These are phyloP conservation scores for Thripadectes ignobilis DNA, from an alignment of 2,797 vertebrate genomes.

Conservation along the genomic window DNA sequence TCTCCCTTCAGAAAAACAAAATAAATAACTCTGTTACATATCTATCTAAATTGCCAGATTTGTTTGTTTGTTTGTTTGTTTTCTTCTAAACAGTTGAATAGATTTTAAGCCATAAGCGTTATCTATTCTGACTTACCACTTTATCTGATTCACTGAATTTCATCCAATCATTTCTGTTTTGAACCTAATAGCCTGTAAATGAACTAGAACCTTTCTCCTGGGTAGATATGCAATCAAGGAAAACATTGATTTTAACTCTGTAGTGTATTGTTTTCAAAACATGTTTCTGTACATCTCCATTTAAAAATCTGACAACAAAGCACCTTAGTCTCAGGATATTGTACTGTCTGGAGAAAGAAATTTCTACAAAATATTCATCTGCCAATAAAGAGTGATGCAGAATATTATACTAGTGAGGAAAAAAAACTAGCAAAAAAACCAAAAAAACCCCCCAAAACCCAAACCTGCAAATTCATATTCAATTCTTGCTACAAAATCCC, in stretches of 20 bases:
- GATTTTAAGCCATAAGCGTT: background rate
- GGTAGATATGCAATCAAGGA: slow-evolving; percentile 28
- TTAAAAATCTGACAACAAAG: background rate
- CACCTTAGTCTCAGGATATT: background rate
- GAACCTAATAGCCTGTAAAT: slow-evolving; percentile 10
- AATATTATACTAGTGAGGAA: background rate
- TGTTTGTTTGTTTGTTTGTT: background rate
- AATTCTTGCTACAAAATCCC: background rate
- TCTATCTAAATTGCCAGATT: background rate
- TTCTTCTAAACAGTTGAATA: background rate
- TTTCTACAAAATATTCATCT: background rate
- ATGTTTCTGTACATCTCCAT: background rate
- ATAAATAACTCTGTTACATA: background rate
- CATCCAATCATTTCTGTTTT: slow-evolving; percentile 1
- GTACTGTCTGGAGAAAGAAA: background rate
- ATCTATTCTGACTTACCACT: background rate
- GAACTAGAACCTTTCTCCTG: slow-evolving; percentile 34
- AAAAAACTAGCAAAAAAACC: background rate
- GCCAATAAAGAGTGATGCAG: background rate
- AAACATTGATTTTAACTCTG: slow-evolving; percentile 34
- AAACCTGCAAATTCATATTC: background rate
- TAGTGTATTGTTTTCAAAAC: background rate
- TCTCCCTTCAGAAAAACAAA: background rate
- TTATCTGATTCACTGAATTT: slow-evolving; percentile 29
- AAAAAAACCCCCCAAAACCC: background rate